Percentiles rank a stretch among this genome's conserved stretches.
These are phyloP conservation scores for Rhinolophus ferrumequinum DNA, from an alignment of 2,113 vertebrate genomes.

Conservation along the genomic window DNA sequence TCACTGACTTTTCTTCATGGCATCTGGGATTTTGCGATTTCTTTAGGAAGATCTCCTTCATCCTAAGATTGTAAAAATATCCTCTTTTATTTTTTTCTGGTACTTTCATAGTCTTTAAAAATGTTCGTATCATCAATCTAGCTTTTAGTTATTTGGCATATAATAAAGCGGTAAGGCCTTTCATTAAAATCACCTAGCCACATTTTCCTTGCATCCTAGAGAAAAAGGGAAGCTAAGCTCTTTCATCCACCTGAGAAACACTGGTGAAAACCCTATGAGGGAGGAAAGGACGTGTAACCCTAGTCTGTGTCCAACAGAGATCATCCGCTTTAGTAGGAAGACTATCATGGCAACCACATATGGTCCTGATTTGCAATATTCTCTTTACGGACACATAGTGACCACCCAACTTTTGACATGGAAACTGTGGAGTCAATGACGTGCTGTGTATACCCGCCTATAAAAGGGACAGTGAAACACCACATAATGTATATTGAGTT, in stretches of 20 bases:
- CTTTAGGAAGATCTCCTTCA: neutral
- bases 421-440: neutral
- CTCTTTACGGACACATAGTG: neutral
- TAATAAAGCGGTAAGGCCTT: neutral
- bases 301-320: neutral
- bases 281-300: neutral
- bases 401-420: neutral
- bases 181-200: neutral
- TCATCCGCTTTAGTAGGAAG: neutral
- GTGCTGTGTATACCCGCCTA: neutral
- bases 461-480: neutral
- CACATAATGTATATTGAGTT: neutral
- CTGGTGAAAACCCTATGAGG: neutral
- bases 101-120: neutral
- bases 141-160: neutral
- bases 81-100: neutral
- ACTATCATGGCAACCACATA: neutral
- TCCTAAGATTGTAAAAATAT: constrained; percentile 7
- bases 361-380: neutral
- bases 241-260: neutral
- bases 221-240: neutral
- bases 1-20: neutral
- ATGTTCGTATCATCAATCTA: neutral
- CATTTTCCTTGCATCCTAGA: neutral
- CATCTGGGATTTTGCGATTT: neutral